Base-by-base conservation (phyloP, 1,140 invertebrate species). In the Colletes latitarsis region DNA sequence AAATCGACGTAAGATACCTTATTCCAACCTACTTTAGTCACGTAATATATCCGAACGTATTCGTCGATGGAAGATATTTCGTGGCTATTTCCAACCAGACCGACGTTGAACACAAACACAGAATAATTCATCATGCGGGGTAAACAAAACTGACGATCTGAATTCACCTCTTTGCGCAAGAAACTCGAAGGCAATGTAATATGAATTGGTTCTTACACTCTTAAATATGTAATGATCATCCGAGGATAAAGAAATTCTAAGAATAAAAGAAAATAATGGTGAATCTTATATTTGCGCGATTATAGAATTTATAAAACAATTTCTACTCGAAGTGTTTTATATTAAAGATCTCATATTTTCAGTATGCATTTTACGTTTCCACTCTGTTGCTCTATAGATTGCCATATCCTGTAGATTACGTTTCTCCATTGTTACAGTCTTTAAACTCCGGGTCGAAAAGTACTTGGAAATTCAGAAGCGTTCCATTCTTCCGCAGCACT, bases 1-100 rank as follows among this genome's bases (percentile, higher is more conserved):
- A 80, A 75, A 75, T 80, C 72, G 78, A 75, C 78, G 71, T 41
- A 68, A 41, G 63, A 74, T 80, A 80, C 30, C 78, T 68, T 74
- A 75, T 60, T 75, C 72, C 78, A 19, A 30, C 78, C 64, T 73
- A 60, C 78, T 75, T 75, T 75, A n/a, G 5, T 41, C 72, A 14
- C 72, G 78, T 64, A 75, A 80, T 80, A 55, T 80, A 80, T 80
- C 63, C 52, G 63, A 52, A 55, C 57, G 63, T 68, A 68, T 68
- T 80, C 78, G 72, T 0, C 21, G 71, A 14, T 1, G 8, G 41
- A 30, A 68, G 72, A 80, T 75, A 67, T 74, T 60, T 74, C 78
- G 78, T 60, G 30, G 55, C 66, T 46, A 75, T 80, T 80, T 67
- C 46, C 63, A 21, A 52, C 63, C 43, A 14, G 67, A 74, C 63